Base-by-base conservation (phyloP, 2,888 invertebrate species). In the Synanthedon andrenaeformis region DNA sequence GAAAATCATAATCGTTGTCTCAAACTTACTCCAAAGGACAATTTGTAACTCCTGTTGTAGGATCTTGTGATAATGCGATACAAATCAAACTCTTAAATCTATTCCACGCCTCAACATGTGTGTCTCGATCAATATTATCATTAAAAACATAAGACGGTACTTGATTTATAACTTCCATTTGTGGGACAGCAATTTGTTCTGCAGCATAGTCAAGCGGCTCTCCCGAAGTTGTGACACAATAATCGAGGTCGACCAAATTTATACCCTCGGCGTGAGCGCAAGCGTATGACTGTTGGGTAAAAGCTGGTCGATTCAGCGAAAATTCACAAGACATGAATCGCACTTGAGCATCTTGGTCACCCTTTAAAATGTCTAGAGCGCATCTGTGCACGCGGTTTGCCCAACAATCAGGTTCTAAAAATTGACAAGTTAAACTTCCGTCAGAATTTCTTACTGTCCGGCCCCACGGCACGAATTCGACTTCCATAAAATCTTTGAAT, bases 401-500 rank as follows among this genome's bases (percentile, higher is more conserved):
- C 72, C 74, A 82, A 60, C 88, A 88, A 56, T 86, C 86, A 42
- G 62, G 61, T 0, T 6, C 55, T 2, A 70, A 70, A 28, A 81
- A 82, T 53, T 79, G 78, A 54, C 88, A 88, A 1, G 54, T 57
- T 11, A 81, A 57, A 2, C 54, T 58, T 3, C 73, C 79, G 35
- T 79, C 62, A 0, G 53, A 55, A 12, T 66, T 60, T 49, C 74
- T 64, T 1, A 14, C 14, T 0, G 82, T 78, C 53, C 79, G 77
- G 13, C 87, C 88, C 88, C 88, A 88, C 1, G 85, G 79, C 1
- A 88, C 67, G 51, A 82, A 85, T 57, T 85, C 77, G 0, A 87
- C 54, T 8, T 84, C 77, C 54, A 88, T 56, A 51, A 67, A 79
- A 0, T 80, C 59, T 11, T 68, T 67, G 59, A 79, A 84, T 19